phyloP scores from a whole-genome alignment of 2,888 invertebrate species.

The Phania funesta region DNA sequence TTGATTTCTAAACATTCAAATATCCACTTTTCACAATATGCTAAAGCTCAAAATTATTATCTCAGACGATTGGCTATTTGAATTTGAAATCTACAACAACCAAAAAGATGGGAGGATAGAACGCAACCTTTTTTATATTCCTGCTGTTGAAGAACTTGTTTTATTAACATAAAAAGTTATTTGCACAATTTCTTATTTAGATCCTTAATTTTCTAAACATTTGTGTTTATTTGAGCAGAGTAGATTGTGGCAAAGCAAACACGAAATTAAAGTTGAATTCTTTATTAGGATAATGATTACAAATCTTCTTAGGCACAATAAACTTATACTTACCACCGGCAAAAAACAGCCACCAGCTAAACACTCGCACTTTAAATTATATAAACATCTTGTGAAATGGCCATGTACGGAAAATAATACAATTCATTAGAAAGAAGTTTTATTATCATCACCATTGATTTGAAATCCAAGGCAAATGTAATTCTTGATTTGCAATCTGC shows the following conservation, averaged over 20 bases:
- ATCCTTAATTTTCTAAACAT: conserved; percentile 52
- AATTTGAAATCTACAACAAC: not conserved
- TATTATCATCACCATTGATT: conserved; percentile 12
- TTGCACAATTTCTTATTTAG: conserved; percentile 46
- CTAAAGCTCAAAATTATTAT: not conserved
- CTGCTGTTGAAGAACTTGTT: conserved; percentile 8
- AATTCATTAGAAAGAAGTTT: conserved; percentile 48
- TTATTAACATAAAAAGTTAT: conserved; percentile 33
- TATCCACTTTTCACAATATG: conserved; percentile 1
- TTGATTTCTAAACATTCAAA: not conserved
- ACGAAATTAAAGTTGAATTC: conserved; percentile 55
- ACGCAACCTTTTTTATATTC: not conserved
- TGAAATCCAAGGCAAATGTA: not conserved
- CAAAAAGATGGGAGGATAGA: not conserved
- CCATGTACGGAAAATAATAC: conserved; percentile 37
- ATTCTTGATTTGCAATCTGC: conserved; percentile 46
- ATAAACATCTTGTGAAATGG: conserved; percentile 52
- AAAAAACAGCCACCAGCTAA: conserved; percentile 34
- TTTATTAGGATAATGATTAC: conserved; percentile 65
- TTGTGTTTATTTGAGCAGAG: not conserved
- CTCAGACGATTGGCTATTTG: not conserved
- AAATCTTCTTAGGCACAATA: conserved; percentile 56
- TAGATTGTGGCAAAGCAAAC: conserved; percentile 12
- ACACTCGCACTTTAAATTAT: conserved; percentile 39
- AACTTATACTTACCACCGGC: conserved; percentile 21